A percentile compares a stretch with the other conserved stretches of the same genome.
These are phyloP conservation scores for Chymomyza amoena DNA, from an alignment of 2,888 invertebrate species.

Conservation along the genomic window DNA sequence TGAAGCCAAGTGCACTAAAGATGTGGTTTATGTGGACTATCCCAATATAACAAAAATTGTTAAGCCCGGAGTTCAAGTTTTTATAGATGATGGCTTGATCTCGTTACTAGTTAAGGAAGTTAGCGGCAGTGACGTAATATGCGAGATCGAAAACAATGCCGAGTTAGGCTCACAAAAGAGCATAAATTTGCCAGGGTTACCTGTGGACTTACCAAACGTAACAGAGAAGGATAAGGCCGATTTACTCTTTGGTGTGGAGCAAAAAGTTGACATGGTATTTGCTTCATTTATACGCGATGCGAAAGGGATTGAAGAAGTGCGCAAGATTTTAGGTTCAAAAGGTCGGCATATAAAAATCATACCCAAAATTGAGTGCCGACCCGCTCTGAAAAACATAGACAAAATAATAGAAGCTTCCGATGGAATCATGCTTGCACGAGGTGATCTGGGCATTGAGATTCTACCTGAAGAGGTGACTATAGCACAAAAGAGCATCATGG, in stretches of 20 bases:
- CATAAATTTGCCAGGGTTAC: conserved; percentile 95
- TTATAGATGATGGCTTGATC: conserved; percentile 97
- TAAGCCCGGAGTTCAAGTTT: conserved; percentile 89
- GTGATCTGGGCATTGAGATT: conserved; percentile 98
- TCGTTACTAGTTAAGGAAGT: conserved; percentile 90
- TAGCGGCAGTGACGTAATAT: conserved; percentile 82
- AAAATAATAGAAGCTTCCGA: conserved; percentile 95
- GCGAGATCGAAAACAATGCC: conserved; percentile 96
- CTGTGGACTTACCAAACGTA: conserved; percentile 97
- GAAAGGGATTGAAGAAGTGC: conserved; percentile 90
- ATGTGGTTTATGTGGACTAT: conserved; percentile 92
- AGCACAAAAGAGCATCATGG: conserved; percentile 98
- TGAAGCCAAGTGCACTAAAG: conserved; percentile 86
- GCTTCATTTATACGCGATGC: conserved; percentile 98
- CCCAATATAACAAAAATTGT: conserved; percentile 94
- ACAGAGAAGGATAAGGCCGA: conserved; percentile 97
- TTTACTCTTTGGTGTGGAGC: conserved; percentile 91
- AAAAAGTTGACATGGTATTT: conserved; percentile 93
- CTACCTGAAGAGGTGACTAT: conserved; percentile 97
- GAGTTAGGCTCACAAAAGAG: conserved; percentile 96
- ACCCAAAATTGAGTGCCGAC: conserved; percentile 99
- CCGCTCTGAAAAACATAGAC: conserved; percentile 95
- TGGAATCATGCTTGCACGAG: conserved; percentile 99
- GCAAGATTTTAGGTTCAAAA: conserved; percentile 88
- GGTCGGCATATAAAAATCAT: conserved; percentile 96